A percentile compares a stretch with the other conserved stretches of the same genome.
Evolutionary conservation across 2,797 vertebrate genomes (phyloP).

Genomic region (Parotocinclus haroldoi): DNA sequence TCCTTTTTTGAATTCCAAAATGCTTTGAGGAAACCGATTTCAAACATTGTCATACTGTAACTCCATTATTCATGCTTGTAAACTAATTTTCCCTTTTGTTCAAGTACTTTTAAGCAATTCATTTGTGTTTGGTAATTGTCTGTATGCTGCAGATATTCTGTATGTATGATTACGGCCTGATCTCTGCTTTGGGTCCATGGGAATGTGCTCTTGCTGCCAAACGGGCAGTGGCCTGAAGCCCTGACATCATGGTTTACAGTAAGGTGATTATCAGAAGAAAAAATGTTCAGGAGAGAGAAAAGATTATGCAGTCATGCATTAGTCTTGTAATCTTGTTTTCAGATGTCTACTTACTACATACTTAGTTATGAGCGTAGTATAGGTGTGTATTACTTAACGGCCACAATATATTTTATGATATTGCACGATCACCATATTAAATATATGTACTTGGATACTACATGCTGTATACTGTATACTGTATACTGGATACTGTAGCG

Average conservation of each 20-base stretch:
- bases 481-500: no score
- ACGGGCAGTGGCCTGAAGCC: background rate
- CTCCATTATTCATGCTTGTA: no score
- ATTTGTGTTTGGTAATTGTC: no score
- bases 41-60: no score
- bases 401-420: no score
- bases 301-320: background rate
- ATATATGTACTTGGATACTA: no score
- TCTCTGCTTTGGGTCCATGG: background rate
- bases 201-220: background rate
- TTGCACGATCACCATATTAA: no score
- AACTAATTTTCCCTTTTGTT: background rate
- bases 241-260: background rate
- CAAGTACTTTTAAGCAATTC: background rate
- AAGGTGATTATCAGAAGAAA: background rate
- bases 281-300: background rate
- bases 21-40: no score
- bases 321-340: background rate
- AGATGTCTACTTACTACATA: background rate
- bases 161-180: background rate
- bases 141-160: background rate
- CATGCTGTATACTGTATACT: no score
- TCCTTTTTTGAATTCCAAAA: no score
- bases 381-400: no score
- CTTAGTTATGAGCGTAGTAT: no score